Conservation (phyloP, 2,113 vertebrate genomes). For the Cyanistes caeruleus region DNA sequence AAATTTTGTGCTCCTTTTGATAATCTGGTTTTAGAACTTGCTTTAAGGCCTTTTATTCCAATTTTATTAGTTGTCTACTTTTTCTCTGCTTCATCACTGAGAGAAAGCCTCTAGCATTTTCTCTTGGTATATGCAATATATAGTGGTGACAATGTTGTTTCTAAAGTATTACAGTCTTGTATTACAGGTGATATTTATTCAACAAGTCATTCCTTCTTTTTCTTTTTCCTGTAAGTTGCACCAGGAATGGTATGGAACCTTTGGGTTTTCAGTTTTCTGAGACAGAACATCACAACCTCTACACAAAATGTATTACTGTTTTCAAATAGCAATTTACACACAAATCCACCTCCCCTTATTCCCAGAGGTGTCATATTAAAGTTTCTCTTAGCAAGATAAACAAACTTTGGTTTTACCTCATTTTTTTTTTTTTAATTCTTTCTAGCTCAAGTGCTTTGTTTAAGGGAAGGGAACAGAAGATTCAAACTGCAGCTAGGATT, state of each 20-base stretch:
- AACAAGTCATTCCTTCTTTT: not conserved
- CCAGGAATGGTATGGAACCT: not conserved
- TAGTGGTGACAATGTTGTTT: not conserved
- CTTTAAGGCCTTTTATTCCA: conserved; percentile 7
- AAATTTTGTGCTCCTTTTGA: not conserved
- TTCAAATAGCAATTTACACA: not conserved
- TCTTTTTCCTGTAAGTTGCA: not conserved
- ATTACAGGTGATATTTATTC: not conserved
- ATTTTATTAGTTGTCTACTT: not conserved
- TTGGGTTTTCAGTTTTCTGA: not conserved
- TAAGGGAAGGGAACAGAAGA: not conserved
- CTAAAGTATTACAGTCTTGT: not conserved
- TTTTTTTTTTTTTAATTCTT: not conserved
- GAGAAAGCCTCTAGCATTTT: not conserved
- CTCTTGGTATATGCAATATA: not conserved
- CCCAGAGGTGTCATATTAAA: not conserved
- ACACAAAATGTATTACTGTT: not conserved
- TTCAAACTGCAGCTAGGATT: not conserved
- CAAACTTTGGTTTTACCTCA: not conserved
- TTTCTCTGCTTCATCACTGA: not conserved
- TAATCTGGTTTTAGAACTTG: not conserved
- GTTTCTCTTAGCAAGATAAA: not conserved
- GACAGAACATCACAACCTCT: not conserved
- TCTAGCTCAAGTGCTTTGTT: not conserved
- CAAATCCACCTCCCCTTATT: not conserved